These are phyloP conservation scores for Microplitis demolitor DNA, from an alignment of 1,140 invertebrate genomes.

Conservation along the genomic window DNA sequence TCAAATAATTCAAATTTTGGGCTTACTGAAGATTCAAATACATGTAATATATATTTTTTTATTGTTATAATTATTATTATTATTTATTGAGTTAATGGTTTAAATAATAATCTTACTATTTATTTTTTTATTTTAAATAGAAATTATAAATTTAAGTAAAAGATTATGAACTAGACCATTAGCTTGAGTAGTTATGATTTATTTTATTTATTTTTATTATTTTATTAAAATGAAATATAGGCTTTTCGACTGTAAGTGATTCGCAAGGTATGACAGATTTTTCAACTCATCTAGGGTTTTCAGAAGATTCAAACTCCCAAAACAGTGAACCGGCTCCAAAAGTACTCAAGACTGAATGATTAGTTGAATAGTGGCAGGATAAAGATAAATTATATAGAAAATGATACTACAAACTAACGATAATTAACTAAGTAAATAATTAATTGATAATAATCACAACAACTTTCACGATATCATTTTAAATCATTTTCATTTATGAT, in stretches of 20 bases:
- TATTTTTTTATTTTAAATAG: too few species aligned
- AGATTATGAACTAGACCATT: neutral
- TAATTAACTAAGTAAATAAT: too few species aligned
- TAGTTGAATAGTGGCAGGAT: neutral
- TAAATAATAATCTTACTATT: too few species aligned
- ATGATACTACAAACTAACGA: too few species aligned
- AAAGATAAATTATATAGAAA: too few species aligned
- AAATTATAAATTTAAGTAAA: conserved; percentile 21
- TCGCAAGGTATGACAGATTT: conserved; percentile 86
- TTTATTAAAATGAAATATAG: conserved; percentile 63
- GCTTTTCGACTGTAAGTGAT: conserved; percentile 88
- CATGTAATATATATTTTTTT: conserved; percentile 68
- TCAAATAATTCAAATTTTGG: conserved; percentile 79
- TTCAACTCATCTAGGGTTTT: conserved; percentile 82
- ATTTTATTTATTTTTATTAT: conserved; percentile 22
- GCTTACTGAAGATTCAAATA: conserved; percentile 86
- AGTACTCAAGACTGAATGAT: conserved; percentile 72
- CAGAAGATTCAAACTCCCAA: conserved; percentile 88
- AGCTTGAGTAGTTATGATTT: conserved; percentile 1
- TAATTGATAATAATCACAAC: neutral
- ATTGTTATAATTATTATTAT: neutral
- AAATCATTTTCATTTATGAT: conserved; percentile 5
- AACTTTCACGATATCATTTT: neutral
- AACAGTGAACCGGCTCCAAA: conserved; percentile 80
- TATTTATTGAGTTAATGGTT: neutral